Conservation (phyloP, 2,113 vertebrate genomes). For the Sceloporus tristichus region DNA sequence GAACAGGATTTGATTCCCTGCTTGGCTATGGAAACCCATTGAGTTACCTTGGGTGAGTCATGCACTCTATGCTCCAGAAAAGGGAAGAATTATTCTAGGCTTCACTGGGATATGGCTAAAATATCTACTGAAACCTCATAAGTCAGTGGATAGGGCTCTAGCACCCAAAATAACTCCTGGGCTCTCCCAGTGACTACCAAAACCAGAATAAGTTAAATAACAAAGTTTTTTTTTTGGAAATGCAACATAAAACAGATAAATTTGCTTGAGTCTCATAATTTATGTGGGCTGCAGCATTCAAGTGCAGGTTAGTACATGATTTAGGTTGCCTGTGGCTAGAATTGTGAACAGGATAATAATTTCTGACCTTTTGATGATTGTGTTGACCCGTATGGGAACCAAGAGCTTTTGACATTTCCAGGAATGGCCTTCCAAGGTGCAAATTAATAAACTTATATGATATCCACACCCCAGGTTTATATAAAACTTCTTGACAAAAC, state of each 20-base stretch:
- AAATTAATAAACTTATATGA: slow-evolving; percentile 26
- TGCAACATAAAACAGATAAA: neutral
- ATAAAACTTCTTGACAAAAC: slow-evolving; percentile 59
- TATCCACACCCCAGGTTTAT: slow-evolving; percentile 5
- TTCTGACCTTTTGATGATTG: neutral
- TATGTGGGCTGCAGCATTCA: neutral
- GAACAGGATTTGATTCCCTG: no score
- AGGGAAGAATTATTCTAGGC: neutral
- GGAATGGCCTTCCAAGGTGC: slow-evolving; percentile 27
- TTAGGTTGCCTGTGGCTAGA: neutral
- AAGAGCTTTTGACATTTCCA: slow-evolving; percentile 11
- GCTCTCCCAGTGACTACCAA: neutral
- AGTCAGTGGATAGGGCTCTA: neutral
- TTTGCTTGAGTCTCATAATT: neutral
- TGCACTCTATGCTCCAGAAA: no score
- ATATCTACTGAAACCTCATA: neutral
- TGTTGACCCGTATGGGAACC: slow-evolving; percentile 15
- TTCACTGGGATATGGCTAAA: neutral
- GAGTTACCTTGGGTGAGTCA: no score
- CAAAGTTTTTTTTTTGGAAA: neutral
- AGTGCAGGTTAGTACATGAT: neutral
- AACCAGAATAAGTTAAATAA: neutral
- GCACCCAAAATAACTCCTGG: neutral
- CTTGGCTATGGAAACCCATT: no score
- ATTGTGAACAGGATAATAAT: neutral